A percentile compares a stretch with the other conserved stretches of the same genome.
Evolutionary conservation across 1,140 invertebrate species (phyloP).

Genomic region (Panagrolaimus sp.): DNA sequence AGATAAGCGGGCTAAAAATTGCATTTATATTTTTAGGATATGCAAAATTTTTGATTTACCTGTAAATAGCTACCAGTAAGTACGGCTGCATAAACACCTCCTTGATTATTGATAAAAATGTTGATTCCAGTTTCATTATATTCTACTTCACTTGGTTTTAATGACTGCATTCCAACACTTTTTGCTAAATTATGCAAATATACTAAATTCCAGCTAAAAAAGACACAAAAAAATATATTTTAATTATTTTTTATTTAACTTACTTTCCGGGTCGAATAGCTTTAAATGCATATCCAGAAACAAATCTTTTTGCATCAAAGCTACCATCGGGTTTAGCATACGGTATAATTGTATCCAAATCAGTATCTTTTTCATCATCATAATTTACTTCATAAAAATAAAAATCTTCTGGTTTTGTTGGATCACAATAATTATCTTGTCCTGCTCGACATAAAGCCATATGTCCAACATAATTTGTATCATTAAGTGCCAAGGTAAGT

Average conservation of each 20-base stretch:
- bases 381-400: constrained; percentile 38
- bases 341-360: constrained; percentile 21
- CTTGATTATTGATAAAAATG: constrained; percentile 35
- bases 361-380: constrained; percentile 23
- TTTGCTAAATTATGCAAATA: constrained; percentile 31
- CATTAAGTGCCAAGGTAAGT: constrained; percentile 26
- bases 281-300: too few species aligned
- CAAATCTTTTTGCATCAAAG: too few species aligned
- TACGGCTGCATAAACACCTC: constrained; percentile 37
- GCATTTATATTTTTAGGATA: background rate
- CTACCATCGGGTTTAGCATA: background rate
- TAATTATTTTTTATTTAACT: too few species aligned
- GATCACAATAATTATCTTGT: constrained; percentile 35
- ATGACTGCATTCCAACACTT: constrained; percentile 8
- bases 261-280: too few species aligned
- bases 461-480: constrained; percentile 25
- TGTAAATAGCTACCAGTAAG: constrained; percentile 29
- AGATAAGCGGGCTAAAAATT: constrained; percentile 59
- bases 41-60: background rate
- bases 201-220: constrained; percentile 37
- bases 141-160: constrained; percentile 7
- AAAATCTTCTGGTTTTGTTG: constrained; percentile 39
- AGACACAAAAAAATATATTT: too few species aligned
- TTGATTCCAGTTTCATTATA: constrained; percentile 19
- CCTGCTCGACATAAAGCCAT: constrained; percentile 33